Evolutionary conservation across 2,797 vertebrate genomes (phyloP), one percentile per base, ranked within the genome.

Genomic region (Nyctibius grandis): DNA sequence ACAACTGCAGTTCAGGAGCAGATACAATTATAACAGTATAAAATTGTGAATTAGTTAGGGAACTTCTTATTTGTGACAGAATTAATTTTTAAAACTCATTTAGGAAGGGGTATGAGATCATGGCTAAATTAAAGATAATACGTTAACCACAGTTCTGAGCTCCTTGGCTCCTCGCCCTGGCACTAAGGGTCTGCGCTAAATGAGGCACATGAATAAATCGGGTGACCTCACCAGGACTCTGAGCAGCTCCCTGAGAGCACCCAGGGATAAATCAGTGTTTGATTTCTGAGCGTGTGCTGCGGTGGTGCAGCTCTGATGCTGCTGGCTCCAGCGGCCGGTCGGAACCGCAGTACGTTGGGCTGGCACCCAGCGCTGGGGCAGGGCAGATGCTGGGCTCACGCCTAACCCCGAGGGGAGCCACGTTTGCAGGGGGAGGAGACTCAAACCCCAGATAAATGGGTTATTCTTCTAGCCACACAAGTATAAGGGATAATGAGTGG

Each of bases 341-440:
- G 5, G 28, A 44, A 44, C 12, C 0, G 21, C 34, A 12, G 25
- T 8, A 22, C 19, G 15, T 9, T 0, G 29, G 50, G 73, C 57
- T 26, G 80, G 22, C 6, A 22, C 7, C 23, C 44, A 17, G 33
- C 2, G 3, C 0, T 15, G 13, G 6, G 36, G 17, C 12, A 8
- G 36, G 36, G 42, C 50, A 33, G 56, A 4, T 13, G 78, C 48
- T 23, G 48, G 26, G 78, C 47, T 47, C 34, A 18, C 14, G 5
- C 69, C 54, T 6, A 9, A 15, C n/a, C 3, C 21, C 26, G 4
- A 28, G 9, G 31, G 44, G 6, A 48, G 34, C 48, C 48, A 25
- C 2, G 0, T 19, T 13, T 17, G 42, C 79, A 18, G 28, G 22
- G 26, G 42, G 16, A 9, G 47, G 10, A 15, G 25, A 31, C 40